Percentiles rank a stretch among this genome's conserved stretches.
phyloP scores from a whole-genome alignment of 2,888 invertebrate species.

The Drosophila birchii region DNA sequence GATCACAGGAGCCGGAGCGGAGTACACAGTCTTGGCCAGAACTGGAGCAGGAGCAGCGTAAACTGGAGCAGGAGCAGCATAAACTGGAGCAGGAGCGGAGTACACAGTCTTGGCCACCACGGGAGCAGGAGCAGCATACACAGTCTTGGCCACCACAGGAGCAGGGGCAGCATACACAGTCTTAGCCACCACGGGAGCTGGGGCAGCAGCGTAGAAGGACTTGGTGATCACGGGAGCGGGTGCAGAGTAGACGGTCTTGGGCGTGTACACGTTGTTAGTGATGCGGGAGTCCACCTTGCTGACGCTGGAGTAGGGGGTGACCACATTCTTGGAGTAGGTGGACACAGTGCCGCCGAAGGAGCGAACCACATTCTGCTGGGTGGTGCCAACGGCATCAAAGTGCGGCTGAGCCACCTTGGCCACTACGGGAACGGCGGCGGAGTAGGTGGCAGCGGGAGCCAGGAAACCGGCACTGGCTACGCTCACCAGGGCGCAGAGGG shows the following conservation, averaged over 20 bases:
- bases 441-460: conserved; percentile 64
- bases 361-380: conserved; percentile 87
- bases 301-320: conserved; percentile 87
- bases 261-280: conserved; percentile 86
- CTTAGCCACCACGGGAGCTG: conserved; percentile 60
- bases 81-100: conserved; percentile 61
- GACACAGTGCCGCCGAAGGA: conserved; percentile 87
- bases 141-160: conserved; percentile 63
- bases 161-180: conserved; percentile 60
- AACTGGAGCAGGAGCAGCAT: conserved; percentile 58
- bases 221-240: conserved; percentile 77
- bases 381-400: conserved; percentile 83
- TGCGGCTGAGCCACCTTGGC: conserved; percentile 81
- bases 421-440: conserved; percentile 61
- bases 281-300: conserved; percentile 86
- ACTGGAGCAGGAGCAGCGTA: conserved; percentile 45
- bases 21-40: conserved; percentile 47
- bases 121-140: conserved; percentile 76
- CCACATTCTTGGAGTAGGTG: conserved; percentile 87
- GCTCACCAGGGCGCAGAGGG: conserved; percentile 86
- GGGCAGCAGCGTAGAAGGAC: conserved; percentile 53
- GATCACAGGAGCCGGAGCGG: conserved; percentile 45
- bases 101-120: conserved; percentile 66
- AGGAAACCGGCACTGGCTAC: conserved; percentile 87
- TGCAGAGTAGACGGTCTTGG: conserved; percentile 78